Conservation (phyloP, 2,797 vertebrate species). For the Tenualosa thibaudeaui region DNA sequence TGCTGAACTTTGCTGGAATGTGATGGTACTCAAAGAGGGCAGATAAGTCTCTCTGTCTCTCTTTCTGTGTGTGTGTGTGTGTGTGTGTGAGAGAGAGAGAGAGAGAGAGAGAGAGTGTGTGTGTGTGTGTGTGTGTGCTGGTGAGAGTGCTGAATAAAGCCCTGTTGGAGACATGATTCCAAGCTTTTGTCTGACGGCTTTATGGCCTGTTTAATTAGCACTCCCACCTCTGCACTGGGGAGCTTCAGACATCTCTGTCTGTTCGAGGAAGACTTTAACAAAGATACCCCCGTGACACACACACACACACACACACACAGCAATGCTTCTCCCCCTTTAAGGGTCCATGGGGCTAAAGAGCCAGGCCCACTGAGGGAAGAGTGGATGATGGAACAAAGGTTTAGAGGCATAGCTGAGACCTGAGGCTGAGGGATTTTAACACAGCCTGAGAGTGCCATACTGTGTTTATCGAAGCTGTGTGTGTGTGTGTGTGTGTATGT, state of each 20-base stretch:
- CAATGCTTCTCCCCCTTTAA: background rate
- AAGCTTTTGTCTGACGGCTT: constrained; percentile 6
- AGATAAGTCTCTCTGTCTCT: background rate
- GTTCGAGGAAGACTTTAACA: constrained; percentile 29
- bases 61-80: background rate
- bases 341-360: background rate
- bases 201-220: constrained; percentile 21
- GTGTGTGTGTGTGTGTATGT: too few species aligned
- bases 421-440: background rate
- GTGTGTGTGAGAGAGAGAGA: background rate
- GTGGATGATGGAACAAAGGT: background rate
- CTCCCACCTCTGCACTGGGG: background rate
- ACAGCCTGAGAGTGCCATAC: background rate
- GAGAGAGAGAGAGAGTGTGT: background rate
- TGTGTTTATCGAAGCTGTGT: background rate
- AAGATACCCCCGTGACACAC: constrained; percentile 5
- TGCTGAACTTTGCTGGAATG: constrained; percentile 21
- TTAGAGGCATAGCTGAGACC: background rate
- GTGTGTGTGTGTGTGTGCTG: constrained; percentile 22
- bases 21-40: constrained; percentile 4
- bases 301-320: constrained; percentile 13
- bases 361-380: background rate
- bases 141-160: constrained; percentile 25
- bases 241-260: constrained; percentile 25
- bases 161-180: constrained; percentile 17